These are phyloP conservation scores for Pyxicephalus adspersus DNA, from an alignment of 2,113 vertebrate species.

Conservation along the genomic window DNA sequence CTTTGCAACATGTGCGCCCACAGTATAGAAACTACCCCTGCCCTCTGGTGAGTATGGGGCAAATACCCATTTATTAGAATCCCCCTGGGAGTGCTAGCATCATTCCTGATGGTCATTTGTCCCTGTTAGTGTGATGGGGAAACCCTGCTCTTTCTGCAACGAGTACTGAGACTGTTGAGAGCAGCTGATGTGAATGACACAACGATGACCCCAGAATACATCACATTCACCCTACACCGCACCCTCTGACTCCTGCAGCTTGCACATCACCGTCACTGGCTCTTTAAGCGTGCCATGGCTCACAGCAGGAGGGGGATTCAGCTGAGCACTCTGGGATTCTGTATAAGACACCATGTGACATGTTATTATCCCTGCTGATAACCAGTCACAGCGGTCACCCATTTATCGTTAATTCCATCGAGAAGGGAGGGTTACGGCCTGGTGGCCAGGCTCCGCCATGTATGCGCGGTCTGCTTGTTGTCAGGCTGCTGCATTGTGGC, in stretches of 20 bases:
- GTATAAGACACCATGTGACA: background rate
- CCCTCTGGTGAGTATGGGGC: too few species aligned
- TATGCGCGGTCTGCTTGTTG: background rate
- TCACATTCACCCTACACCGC: background rate
- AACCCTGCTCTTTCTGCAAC: too few species aligned
- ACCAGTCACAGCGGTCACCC: slow-evolving; percentile 17
- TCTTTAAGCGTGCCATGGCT: slow-evolving; percentile 30
- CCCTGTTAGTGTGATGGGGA: too few species aligned
- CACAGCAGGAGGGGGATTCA: slow-evolving; percentile 42
- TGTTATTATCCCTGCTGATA: slow-evolving; percentile 44
- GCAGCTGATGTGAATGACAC: too few species aligned
- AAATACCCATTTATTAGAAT: too few species aligned
- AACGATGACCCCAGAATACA: background rate
- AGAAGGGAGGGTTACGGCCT: background rate
- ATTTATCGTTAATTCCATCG: background rate
- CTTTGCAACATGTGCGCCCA: too few species aligned
- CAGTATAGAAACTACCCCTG: too few species aligned
- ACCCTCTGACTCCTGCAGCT: background rate
- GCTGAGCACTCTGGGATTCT: background rate
- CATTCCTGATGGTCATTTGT: too few species aligned
- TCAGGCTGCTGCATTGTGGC: background rate
- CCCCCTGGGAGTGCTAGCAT: too few species aligned
- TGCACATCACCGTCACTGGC: slow-evolving; percentile 6
- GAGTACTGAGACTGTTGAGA: too few species aligned
- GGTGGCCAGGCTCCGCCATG: background rate